Evolutionary conservation across 2,888 invertebrate genomes (phyloP), one percentile per base, ranked within the genome.

Genomic region (Ypsolopha scabrella): DNA sequence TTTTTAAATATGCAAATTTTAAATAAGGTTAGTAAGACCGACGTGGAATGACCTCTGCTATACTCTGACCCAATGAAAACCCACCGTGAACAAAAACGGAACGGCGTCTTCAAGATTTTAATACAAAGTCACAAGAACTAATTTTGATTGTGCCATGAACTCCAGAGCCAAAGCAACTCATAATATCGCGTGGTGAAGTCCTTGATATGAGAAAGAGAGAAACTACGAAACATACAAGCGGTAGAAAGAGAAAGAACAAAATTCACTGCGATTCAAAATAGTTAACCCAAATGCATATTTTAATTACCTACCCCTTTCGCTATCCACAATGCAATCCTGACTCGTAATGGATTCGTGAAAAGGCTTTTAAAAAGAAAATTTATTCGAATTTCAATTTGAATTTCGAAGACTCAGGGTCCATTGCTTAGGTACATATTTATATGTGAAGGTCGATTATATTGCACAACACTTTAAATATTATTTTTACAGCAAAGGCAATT

Each of bases 1-100:
- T 72, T 71, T 74, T 75, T 66, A 68, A 70, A 72, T 65, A 75
- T 75, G 75, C 69, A 75, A 72, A 75, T 75, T 71, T 49, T 69
- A 67, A 72, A 76, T 72, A 60, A 65, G 70, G 73, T 75, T 70
- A 70, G 63, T 58, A 54, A 45, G 62, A 72, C 55, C 52, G 65
- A 58, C 69, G 68, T 24, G 53, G 62, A 13, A 35, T 50, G 41
- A 50, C 43, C 43, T 39, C 37, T 7, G 38, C 34, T n/a, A 34
- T 46, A 35, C n/a, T 34, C 9, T 39, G 39, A 46, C 33, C 7
- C 35, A 43, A 3, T 24, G 24, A 43, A 43, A 43, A 24, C 8
- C 6, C 8, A 43, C 43, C 24, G 8, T 6, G 24, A 13, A 13
- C 4, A 13, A 43, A 9, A 43, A 9, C 14, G 14, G 9, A 24